These are phyloP conservation scores for Patella depressa DNA, from an alignment of 2,888 invertebrate genomes.

Conservation along the genomic window DNA sequence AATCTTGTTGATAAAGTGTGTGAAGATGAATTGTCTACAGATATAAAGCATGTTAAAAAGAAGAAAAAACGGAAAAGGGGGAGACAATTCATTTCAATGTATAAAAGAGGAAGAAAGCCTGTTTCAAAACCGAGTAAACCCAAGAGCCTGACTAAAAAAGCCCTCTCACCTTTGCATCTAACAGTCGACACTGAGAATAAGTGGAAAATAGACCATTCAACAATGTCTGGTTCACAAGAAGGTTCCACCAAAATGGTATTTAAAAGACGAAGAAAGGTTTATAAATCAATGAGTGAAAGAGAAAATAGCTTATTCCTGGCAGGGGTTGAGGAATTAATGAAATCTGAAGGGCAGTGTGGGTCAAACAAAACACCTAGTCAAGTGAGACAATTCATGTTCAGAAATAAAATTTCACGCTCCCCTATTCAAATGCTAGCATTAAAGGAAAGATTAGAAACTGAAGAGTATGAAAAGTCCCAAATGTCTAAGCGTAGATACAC, in stretches of 20 bases:
- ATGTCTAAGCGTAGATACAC: constrained; percentile 40
- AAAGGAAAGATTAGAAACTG: constrained; percentile 57
- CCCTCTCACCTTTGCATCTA: too few relatives aligned
- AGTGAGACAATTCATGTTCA: constrained; percentile 42
- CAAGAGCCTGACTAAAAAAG: too few relatives aligned
- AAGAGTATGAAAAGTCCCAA: constrained; percentile 53
- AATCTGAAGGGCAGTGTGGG: background rate
- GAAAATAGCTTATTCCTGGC: constrained; percentile 6
- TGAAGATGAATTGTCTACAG: too few relatives aligned
- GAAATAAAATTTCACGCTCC: constrained; percentile 59
- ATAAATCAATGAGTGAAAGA: background rate
- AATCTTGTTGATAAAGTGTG: too few relatives aligned
- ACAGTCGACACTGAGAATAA: too few relatives aligned
- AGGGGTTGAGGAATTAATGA: background rate
- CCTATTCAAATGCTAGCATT: constrained; percentile 61
- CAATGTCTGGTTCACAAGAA: background rate
- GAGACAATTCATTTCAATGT: too few relatives aligned
- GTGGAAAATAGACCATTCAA: background rate
- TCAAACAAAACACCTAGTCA: background rate
- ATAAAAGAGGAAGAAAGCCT: too few relatives aligned
- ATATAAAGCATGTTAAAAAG: too few relatives aligned
- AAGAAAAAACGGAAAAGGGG: too few relatives aligned
- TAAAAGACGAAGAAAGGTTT: background rate
- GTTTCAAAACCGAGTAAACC: too few relatives aligned
- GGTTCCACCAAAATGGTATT: constrained; percentile 2